phyloP scores from a whole-genome alignment of 1,140 invertebrate genomes.

The Rhyacophila brunnea region DNA sequence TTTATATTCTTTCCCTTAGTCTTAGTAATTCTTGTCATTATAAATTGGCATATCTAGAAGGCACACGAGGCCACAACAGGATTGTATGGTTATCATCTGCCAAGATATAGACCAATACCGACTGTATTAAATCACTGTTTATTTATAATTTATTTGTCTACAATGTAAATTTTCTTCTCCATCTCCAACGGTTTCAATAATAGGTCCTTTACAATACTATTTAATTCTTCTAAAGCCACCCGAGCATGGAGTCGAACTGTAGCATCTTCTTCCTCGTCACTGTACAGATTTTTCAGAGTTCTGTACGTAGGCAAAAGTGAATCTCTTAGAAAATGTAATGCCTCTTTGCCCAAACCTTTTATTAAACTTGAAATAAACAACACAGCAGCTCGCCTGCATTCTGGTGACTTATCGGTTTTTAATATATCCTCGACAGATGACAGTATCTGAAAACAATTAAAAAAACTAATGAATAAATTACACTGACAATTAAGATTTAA shows the following conservation, averaged over 20 bases:
- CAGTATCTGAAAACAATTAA: conserved; percentile 59
- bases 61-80: too few species aligned
- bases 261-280: conserved; percentile 63
- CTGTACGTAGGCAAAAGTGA: conserved; percentile 69
- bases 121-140: too few species aligned
- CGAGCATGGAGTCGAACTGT: conserved; percentile 70
- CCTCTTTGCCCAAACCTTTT: conserved; percentile 69
- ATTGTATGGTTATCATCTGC: conserved; percentile 3
- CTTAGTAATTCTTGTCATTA: too few species aligned
- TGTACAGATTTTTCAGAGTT: conserved; percentile 64
- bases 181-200: conserved; percentile 52
- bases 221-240: conserved; percentile 73
- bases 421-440: conserved; percentile 67
- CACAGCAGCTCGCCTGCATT: conserved; percentile 77
- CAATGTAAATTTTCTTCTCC: conserved; percentile 62
- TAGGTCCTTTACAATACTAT: conserved; percentile 65
- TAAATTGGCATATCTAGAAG: too few species aligned
- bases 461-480: too few species aligned
- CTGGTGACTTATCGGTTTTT: conserved; percentile 64
- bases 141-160: conserved; percentile 38
- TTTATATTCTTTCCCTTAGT: too few species aligned
- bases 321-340: conserved; percentile 63
- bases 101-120: background rate
- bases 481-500: too few species aligned
- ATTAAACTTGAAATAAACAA: conserved; percentile 71